These are phyloP conservation scores for Alsophila aescularia DNA, from an alignment of 2,888 invertebrate species.

Conservation along the genomic window DNA sequence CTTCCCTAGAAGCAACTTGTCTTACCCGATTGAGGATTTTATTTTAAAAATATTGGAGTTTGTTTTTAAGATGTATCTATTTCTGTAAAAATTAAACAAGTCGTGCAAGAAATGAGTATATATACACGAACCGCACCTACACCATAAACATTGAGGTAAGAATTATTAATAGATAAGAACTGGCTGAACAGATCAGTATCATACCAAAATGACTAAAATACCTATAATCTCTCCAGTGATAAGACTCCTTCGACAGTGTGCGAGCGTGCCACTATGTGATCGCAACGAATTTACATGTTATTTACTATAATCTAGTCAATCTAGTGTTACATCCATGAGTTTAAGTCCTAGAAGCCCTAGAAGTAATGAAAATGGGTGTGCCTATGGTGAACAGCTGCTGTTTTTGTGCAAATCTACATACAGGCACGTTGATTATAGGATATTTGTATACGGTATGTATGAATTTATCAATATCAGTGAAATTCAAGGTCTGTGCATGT, in stretches of 20 bases:
- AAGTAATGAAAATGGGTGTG: constrained; percentile 61
- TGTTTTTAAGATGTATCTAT: too few relatives aligned
- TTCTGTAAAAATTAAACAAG: too few relatives aligned
- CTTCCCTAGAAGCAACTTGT: too few relatives aligned
- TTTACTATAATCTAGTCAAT: constrained; percentile 19
- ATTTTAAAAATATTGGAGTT: too few relatives aligned
- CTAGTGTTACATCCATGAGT: constrained; percentile 20
- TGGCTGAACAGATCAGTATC: constrained; percentile 13
- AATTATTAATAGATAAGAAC: constrained; percentile 22
- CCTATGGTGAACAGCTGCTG: constrained; percentile 74
- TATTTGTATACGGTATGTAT: constrained; percentile 68
- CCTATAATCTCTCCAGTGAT: constrained; percentile 34
- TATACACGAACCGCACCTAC: not conserved
- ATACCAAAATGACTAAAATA: constrained; percentile 25
- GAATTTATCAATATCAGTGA: not conserved
- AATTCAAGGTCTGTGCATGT: constrained; percentile 4
- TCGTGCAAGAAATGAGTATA: too few relatives aligned
- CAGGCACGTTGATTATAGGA: constrained; percentile 72
- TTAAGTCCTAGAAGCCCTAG: not conserved
- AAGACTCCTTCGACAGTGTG: constrained; percentile 14
- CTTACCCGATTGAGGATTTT: too few relatives aligned
- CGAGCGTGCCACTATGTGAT: constrained; percentile 26
- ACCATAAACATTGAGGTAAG: not conserved
- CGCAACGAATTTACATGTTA: constrained; percentile 18
- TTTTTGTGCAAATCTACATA: constrained; percentile 64